These are phyloP conservation scores for Frankliniella intonsa DNA, from an alignment of 2,888 invertebrate genomes.

Conservation along the genomic window DNA sequence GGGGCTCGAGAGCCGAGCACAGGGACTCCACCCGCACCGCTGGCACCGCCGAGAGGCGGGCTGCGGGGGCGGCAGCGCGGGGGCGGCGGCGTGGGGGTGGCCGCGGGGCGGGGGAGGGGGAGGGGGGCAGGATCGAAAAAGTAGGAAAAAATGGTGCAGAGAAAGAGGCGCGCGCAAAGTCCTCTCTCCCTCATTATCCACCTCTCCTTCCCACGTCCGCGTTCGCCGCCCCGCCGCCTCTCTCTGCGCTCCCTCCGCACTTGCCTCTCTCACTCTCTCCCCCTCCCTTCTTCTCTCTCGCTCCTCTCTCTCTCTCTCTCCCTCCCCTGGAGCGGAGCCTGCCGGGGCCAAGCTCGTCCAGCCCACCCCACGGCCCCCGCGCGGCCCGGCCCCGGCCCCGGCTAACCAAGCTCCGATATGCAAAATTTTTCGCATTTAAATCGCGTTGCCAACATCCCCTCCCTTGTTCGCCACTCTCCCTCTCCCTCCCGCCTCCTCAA, in stretches of 20 bases:
- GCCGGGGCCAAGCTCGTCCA: not conserved
- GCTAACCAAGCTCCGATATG: not conserved
- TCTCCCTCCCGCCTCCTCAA: not conserved
- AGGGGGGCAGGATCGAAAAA: constrained; percentile 6
- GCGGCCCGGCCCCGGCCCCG: not conserved
- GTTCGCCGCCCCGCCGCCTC: not conserved
- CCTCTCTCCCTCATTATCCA: constrained; percentile 18
- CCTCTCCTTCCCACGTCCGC: not conserved
- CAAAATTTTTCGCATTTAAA: constrained; percentile 25
- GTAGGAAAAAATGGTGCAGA: constrained; percentile 19
- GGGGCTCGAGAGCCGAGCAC: not conserved
- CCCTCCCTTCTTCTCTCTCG: not conserved
- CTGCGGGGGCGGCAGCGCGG: not conserved
- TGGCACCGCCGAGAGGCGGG: too few species aligned
- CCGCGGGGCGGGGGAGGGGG: not conserved
- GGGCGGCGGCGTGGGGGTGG: not conserved
- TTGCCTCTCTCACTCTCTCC: not conserved
- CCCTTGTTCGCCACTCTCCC: not conserved
- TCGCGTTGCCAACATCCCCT: not conserved
- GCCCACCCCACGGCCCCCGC: not conserved
- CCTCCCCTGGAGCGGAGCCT: not conserved
- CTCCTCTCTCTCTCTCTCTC: not conserved
- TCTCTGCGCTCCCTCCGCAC: not conserved
- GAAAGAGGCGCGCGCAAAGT: not conserved
- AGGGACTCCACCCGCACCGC: not conserved